These are phyloP conservation scores for Mormoops blainvillei DNA, from an alignment of 2,113 vertebrate species.

Conservation along the genomic window DNA sequence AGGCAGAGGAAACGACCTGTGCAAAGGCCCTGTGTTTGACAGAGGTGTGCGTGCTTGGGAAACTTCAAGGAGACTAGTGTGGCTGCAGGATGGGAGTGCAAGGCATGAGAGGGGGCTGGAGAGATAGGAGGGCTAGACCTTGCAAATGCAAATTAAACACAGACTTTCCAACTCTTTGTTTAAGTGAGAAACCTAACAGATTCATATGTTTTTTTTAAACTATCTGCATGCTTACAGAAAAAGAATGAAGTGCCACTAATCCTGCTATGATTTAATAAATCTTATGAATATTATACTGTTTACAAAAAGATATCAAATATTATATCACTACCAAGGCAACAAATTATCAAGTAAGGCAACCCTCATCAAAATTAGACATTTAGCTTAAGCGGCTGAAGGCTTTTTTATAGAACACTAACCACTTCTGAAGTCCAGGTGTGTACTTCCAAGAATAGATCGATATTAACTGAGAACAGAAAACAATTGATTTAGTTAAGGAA, in stretches of 20 bases:
- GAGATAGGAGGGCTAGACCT: neutral
- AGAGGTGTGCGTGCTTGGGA: neutral
- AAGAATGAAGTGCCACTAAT: neutral
- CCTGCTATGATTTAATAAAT: neutral
- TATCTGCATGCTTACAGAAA: neutral
- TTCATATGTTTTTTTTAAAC: neutral
- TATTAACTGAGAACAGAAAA: neutral
- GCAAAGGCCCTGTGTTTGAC: neutral
- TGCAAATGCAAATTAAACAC: neutral
- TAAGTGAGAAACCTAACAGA: neutral
- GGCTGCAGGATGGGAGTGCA: neutral
- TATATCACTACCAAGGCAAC: neutral
- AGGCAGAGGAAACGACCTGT: neutral
- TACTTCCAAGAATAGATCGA: neutral
- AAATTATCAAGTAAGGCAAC: neutral
- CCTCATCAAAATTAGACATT: neutral
- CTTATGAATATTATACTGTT: neutral
- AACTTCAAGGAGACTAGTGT: neutral
- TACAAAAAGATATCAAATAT: neutral
- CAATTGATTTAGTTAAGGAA: neutral
- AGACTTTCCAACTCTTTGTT: neutral
- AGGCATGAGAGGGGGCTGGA: neutral
- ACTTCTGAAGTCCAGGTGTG: neutral
- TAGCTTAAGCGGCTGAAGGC: neutral
- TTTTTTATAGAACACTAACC: neutral